A percentile compares a stretch with the other conserved stretches of the same genome.
Evolutionary conservation across 2,888 invertebrate genomes (phyloP).

Genomic region (Dryobotodes eremita): DNA sequence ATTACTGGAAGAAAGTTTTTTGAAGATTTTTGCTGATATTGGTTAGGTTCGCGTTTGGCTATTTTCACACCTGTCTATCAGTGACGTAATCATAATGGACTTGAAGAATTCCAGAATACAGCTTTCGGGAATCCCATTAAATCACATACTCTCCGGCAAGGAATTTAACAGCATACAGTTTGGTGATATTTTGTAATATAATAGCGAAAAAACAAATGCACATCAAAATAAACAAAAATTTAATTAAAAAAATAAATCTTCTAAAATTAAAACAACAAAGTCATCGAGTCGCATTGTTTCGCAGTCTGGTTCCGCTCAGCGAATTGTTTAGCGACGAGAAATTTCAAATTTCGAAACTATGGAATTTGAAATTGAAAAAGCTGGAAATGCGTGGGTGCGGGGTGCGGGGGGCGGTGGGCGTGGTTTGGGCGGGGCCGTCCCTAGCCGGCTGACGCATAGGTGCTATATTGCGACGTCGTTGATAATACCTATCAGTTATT

Average conservation of each 20-base stretch:
- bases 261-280: conserved; percentile 57
- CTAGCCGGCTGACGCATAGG: conserved; percentile 72
- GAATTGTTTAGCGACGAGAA: conserved; percentile 80
- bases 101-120: neutral
- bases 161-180: neutral
- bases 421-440: conserved; percentile 75
- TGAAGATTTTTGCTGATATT: neutral
- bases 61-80: neutral
- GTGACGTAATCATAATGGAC: neutral
- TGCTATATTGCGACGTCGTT: conserved; percentile 67
- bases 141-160: neutral
- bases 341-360: conserved; percentile 81
- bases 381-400: conserved; percentile 70
- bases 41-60: neutral
- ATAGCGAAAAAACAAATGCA: conserved; percentile 5
- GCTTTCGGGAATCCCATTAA: neutral
- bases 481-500: conserved; percentile 56
- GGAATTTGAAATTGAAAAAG: conserved; percentile 84
- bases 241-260: conserved; percentile 41
- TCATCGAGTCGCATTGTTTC: conserved; percentile 75
- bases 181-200: neutral
- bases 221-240: conserved; percentile 20
- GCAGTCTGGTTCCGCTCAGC: conserved; percentile 69
- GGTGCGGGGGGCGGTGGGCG: conserved; percentile 79
- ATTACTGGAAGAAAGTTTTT: neutral